phyloP scores from a whole-genome alignment of 2,888 invertebrate genomes.

The Oligia fasciuncula region DNA sequence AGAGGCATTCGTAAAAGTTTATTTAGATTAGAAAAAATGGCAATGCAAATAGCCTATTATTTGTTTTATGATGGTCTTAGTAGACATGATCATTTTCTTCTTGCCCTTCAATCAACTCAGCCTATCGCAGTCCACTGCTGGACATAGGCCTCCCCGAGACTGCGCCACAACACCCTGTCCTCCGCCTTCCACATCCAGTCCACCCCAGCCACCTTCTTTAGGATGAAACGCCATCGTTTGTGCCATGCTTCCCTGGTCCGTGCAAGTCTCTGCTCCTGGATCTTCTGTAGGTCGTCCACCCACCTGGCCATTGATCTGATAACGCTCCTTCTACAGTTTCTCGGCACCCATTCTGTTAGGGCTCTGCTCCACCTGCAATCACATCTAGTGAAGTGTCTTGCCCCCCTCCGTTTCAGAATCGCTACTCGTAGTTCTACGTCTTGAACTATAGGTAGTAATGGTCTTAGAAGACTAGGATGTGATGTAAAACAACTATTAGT shows the following conservation, averaged over 20 bases:
- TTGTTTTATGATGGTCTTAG: neutral
- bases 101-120: too few relatives aligned
- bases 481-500: neutral
- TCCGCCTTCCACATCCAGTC: too few relatives aligned
- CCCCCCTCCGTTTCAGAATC: neutral
- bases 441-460: neutral
- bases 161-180: too few relatives aligned
- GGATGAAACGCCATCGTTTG: too few relatives aligned
- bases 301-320: neutral
- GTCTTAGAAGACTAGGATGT: neutral
- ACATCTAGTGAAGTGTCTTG: neutral
- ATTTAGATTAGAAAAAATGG: slow-evolving; percentile 12
- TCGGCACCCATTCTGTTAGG: neutral
- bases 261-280: neutral
- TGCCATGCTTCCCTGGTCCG: neutral
- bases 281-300: neutral
- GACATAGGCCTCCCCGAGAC: too few relatives aligned
- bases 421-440: neutral
- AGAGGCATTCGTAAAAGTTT: neutral
- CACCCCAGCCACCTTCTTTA: too few relatives aligned
- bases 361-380: neutral
- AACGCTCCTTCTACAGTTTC: neutral
- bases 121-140: too few relatives aligned
- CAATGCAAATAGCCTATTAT: neutral
- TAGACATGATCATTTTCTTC: neutral